Percentiles rank a stretch among this genome's conserved stretches.
phyloP scores from a whole-genome alignment of 2,113 vertebrate genomes.

The Helogale parvula region DNA sequence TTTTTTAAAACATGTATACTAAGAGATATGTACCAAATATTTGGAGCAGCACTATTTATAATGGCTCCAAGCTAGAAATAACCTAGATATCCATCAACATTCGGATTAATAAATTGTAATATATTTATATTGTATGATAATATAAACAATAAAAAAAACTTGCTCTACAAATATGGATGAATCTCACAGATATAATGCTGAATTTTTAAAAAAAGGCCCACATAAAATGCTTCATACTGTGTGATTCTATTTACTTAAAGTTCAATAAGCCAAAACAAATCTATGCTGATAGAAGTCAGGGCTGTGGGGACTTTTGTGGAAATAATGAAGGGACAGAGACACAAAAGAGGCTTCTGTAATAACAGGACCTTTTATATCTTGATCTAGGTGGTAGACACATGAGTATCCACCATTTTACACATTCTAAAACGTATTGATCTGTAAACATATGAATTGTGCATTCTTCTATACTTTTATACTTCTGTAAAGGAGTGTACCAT shows the following conservation, averaged over 20 bases:
- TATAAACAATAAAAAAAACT: background rate
- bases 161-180: background rate
- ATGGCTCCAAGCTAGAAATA: background rate
- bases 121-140: background rate
- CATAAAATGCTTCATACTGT: background rate
- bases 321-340: background rate
- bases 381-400: background rate
- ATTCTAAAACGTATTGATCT: background rate
- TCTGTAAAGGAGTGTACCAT: background rate
- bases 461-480: background rate
- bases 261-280: background rate
- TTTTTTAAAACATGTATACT: background rate
- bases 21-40: background rate
- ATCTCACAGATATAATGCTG: background rate
- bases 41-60: background rate
- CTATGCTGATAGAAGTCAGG: background rate
- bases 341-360: background rate
- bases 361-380: background rate
- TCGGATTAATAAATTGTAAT: background rate
- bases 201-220: background rate
- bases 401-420: background rate
- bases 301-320: background rate
- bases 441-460: background rate
- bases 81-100: background rate
- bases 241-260: background rate